Conservation (phyloP, 2,113 vertebrate species). For the Grammomys surdaster region DNA sequence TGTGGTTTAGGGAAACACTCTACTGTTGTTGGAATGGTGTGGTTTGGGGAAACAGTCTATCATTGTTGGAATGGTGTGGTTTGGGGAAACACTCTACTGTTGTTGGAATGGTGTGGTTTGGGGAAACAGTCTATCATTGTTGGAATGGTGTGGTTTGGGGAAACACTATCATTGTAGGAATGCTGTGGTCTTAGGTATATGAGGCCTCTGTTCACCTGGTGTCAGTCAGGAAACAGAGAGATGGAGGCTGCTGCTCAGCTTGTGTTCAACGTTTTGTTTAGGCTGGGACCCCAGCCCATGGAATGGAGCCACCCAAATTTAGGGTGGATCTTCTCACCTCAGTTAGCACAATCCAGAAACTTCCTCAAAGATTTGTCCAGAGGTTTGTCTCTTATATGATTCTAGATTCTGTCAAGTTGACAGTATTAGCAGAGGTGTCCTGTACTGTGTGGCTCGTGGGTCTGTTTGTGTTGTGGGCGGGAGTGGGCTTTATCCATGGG, state of each 20-base stretch:
- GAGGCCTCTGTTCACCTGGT: neutral
- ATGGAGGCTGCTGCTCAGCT: neutral
- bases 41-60: neutral
- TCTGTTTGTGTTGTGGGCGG: neutral
- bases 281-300: too few relatives aligned
- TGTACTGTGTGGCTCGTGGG: neutral
- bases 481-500: neutral
- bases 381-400: neutral
- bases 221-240: neutral
- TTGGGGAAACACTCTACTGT: too few relatives aligned
- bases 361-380: neutral
- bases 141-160: neutral
- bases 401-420: neutral
- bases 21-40: too few relatives aligned
- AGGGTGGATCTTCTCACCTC: neutral
- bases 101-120: neutral
- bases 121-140: neutral
- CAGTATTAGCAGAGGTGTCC: neutral
- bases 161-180: neutral
- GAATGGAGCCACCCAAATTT: neutral
- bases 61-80: neutral
- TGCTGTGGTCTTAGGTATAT: neutral
- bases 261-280: neutral
- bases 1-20: too few relatives aligned
- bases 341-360: neutral